Evolutionary conservation across 2,797 vertebrate genomes (phyloP).

Genomic region (Pseudocheirus occidentalis): DNA sequence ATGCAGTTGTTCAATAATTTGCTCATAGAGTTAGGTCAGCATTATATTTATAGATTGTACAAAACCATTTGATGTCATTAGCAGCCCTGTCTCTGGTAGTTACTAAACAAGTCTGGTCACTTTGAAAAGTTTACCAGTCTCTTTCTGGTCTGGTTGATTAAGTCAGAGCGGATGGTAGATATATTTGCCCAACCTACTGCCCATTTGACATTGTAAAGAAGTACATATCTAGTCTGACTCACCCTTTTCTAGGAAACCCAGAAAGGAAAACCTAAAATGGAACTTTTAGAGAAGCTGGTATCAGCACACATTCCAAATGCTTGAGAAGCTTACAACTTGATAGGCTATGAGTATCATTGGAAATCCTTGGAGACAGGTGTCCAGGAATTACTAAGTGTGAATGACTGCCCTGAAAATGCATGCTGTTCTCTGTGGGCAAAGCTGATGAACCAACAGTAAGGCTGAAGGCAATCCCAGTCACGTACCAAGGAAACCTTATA

Average conservation of each 20-base stretch:
- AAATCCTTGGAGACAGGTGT: background rate
- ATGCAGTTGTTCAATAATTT: background rate
- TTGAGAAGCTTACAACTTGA: background rate
- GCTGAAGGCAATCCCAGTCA: background rate
- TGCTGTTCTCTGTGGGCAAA: background rate
- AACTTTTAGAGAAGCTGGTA: background rate
- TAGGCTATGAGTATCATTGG: background rate
- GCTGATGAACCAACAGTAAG: background rate
- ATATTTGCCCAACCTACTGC: constrained; percentile 19
- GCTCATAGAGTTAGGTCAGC: background rate
- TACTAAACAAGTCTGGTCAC: background rate
- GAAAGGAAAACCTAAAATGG: background rate
- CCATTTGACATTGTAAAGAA: background rate
- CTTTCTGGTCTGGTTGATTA: background rate
- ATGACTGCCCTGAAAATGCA: background rate
- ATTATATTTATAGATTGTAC: background rate
- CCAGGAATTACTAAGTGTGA: background rate
- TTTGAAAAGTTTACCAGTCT: background rate
- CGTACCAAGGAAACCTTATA: background rate
- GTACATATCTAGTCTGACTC: background rate
- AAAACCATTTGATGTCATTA: background rate
- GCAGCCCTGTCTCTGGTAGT: background rate
- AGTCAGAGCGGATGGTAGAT: background rate
- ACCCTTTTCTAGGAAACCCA: background rate
- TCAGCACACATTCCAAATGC: background rate